Base-by-base conservation (phyloP, 2,797 vertebrate genomes). In the Danio jaintianensis region DNA sequence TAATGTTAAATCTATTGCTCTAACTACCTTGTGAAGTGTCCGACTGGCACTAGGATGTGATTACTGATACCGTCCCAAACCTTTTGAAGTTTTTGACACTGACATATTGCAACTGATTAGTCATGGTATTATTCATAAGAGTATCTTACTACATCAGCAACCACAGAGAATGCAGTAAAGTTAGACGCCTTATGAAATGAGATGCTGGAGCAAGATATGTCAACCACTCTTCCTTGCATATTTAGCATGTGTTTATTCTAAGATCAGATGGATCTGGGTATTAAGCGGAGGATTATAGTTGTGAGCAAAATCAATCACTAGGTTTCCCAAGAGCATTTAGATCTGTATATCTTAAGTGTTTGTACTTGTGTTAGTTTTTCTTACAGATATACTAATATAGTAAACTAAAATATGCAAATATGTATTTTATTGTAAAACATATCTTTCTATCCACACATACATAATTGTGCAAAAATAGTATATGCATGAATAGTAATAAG, bases 1-100 rank as follows among this genome's bases (percentile, higher is more conserved):
- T 63, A 75, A 75, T 70, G 71, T 63, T n/a, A 83, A 83, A 83
- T 83, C 63, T 53, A 75, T 38, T 79, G 55, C 7, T 10, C 81
- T n/a, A 82, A 38, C 67, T 20, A 48, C 56, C 55, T 83, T 50
- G n/a, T 56, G n/a, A 42, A 77, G 12, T 29, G 10, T 38, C 10
- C 11, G 16, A 47, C 15, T 38, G 16, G 40, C 13, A 61, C 52
- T 45, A 4, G 2, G 3, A 29, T 15, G n/a, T 43, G 16, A 78
- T 22, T 67, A 59, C 43, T 1, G 15, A 20, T 40, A 50, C 47
- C 6, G n/a, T 62, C 16, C 38, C 20, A n/a, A 70, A 70, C 67
- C 36, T 63, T n/a, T 69, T 69, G 64, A 68, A 59, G 53, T 7
- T 63, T 59, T 63, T 62, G 9, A 50, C 63, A 70, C 9, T 68